phyloP scores from a whole-genome alignment of 2,797 vertebrate species.

The Pangasius sanitwongsei region DNA sequence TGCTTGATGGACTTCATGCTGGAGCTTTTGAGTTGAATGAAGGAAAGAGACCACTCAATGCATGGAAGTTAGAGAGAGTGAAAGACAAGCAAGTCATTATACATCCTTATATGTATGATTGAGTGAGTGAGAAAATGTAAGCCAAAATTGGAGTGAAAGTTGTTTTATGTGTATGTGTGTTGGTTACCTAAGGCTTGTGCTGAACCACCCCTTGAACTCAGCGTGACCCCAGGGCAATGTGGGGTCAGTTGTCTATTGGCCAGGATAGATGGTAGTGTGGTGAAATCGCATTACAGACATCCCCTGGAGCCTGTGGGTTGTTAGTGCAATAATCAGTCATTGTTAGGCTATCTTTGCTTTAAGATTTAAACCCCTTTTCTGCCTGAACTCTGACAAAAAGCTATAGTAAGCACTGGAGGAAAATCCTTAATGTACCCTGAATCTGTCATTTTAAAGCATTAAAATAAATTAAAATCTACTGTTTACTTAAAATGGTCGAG shows the following conservation, averaged over 20 bases:
- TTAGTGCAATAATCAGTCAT: conserved; percentile 80
- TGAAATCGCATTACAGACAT: conserved; percentile 78
- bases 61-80: not conserved
- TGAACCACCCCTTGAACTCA: conserved; percentile 71
- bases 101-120: not conserved
- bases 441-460: not conserved
- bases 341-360: conserved; percentile 74
- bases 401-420: conserved; percentile 10
- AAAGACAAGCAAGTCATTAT: conserved; percentile 10
- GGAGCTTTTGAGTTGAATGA: conserved; percentile 13
- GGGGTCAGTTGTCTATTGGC: conserved; percentile 79
- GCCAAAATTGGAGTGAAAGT: conserved; percentile 12
- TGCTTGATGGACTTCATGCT: conserved; percentile 41
- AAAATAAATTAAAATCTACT: not conserved
- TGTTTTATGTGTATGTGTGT: conserved; percentile 2
- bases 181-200: conserved; percentile 51
- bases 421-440: conserved; percentile 25
- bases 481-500: not conserved
- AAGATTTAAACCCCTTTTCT: conserved; percentile 58
- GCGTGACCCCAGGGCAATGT: conserved; percentile 71
- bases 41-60: conserved; percentile 4
- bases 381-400: conserved; percentile 49
- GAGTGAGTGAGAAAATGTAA: not conserved
- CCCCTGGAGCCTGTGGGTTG: conserved; percentile 74
- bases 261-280: conserved; percentile 73